Conservation (phyloP, 2,113 vertebrate genomes). For the Corythoichthys haematopterus region DNA sequence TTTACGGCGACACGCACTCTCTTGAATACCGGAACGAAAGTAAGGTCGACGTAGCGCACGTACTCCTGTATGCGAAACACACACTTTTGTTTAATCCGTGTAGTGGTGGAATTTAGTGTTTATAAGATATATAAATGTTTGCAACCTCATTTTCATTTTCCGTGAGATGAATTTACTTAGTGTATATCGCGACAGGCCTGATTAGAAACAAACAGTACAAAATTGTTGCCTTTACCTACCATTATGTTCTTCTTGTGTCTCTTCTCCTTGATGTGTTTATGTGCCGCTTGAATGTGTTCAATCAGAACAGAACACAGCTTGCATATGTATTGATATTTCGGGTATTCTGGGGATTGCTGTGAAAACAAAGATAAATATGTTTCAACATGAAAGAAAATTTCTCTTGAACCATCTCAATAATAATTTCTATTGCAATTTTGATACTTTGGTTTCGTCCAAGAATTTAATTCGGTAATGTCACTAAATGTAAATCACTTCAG, state of each 20-base stretch:
- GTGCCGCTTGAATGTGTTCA: slow-evolving; percentile 96
- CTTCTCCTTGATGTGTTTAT: slow-evolving; percentile 99
- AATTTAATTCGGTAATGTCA: not conserved
- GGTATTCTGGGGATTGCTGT: slow-evolving; percentile 91
- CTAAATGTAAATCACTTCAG: not conserved
- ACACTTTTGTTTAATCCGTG: too few species aligned
- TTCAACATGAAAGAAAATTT: not conserved
- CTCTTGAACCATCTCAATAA: not conserved
- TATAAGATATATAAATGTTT: too few species aligned
- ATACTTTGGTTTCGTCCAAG: not conserved
- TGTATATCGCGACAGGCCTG: too few species aligned
- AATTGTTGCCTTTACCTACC: slow-evolving; percentile 64
- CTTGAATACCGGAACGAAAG: too few species aligned
- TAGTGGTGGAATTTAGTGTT: too few species aligned
- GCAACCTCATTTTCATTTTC: too few species aligned
- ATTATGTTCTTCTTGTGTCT: slow-evolving; percentile 98
- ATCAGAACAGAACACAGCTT: slow-evolving; percentile 96
- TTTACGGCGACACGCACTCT: too few species aligned
- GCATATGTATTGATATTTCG: slow-evolving; percentile 96
- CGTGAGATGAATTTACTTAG: too few species aligned
- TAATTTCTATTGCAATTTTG: not conserved
- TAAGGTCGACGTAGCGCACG: too few species aligned
- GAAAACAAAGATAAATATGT: slow-evolving; percentile 31
- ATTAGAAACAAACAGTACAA: not conserved
- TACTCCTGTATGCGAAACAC: too few species aligned